Evolutionary conservation across 1,140 invertebrate species (phyloP).

Genomic region (Sitodiplosis mosellana): DNA sequence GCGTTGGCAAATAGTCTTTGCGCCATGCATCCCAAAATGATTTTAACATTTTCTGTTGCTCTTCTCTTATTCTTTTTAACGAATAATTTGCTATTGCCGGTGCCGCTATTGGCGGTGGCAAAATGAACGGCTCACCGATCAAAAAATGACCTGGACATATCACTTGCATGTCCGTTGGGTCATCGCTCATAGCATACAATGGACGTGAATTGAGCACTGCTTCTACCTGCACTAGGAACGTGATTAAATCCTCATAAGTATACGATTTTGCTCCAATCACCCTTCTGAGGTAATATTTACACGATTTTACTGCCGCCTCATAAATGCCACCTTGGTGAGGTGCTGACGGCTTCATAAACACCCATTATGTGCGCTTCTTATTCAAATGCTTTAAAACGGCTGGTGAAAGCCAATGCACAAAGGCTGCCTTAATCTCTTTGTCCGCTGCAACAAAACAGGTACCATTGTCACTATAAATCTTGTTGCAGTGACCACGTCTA

Average conservation of each 20-base stretch:
- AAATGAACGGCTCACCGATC: slow-evolving; percentile 6
- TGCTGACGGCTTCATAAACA: slow-evolving; percentile 6
- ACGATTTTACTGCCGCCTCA: slow-evolving; percentile 3
- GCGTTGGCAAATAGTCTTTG: too few species aligned
- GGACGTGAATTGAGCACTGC: slow-evolving; percentile 14
- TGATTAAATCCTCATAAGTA: slow-evolving; percentile 10
- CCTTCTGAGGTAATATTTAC: slow-evolving; percentile 6
- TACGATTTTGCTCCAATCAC: slow-evolving; percentile 8
- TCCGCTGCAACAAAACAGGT: not conserved
- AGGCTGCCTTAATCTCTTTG: not conserved
- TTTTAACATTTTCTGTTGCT: too few species aligned
- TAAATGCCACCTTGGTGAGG: slow-evolving; percentile 9
- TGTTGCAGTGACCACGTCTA: not conserved
- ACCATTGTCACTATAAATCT: not conserved
- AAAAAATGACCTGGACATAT: slow-evolving; percentile 10
- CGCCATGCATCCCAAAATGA: too few species aligned
- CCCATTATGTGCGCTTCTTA: slow-evolving; percentile 4
- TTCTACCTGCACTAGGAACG: slow-evolving; percentile 8
- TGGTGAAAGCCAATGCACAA: too few species aligned
- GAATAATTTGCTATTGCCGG: too few species aligned
- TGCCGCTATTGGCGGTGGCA: too few species aligned
- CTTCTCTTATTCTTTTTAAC: too few species aligned
- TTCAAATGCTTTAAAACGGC: too few species aligned
- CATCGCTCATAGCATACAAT: slow-evolving; percentile 8
- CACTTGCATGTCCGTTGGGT: slow-evolving; percentile 4